phyloP scores from a whole-genome alignment of 2,797 vertebrate species.

The Staurois parvus region DNA sequence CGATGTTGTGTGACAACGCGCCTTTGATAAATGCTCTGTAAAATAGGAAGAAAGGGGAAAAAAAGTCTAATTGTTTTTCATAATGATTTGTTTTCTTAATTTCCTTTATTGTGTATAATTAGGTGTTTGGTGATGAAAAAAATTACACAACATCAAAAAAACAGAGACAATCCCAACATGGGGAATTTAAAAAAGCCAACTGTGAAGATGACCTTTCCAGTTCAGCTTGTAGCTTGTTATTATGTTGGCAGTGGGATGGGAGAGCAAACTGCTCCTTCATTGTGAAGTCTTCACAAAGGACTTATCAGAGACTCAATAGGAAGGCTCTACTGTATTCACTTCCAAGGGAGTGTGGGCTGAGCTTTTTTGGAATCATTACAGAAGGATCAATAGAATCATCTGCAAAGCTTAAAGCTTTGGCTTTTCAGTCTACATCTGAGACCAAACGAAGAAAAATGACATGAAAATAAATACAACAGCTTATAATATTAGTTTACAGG shows the following conservation, averaged over 20 bases:
- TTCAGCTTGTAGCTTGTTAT: constrained; percentile 23
- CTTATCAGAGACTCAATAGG: constrained; percentile 29
- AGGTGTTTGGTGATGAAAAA: constrained; percentile 36
- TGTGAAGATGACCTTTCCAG: constrained; percentile 43
- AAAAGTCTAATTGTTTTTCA: constrained; percentile 47
- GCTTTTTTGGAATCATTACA: constrained; percentile 23
- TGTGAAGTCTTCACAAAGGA: constrained; percentile 40
- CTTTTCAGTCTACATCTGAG: not conserved
- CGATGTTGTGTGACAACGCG: constrained; percentile 38
- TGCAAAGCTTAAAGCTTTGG: not conserved
- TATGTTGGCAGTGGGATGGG: constrained; percentile 8
- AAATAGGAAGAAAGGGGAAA: not conserved
- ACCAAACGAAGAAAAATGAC: not conserved
- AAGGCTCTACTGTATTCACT: constrained; percentile 17
- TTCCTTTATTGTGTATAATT: constrained; percentile 49
- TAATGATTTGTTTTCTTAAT: constrained; percentile 52
- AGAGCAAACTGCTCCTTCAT: constrained; percentile 18
- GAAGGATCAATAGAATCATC: constrained; percentile 21
- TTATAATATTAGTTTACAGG: not conserved
- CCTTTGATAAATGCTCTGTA: constrained; percentile 49
- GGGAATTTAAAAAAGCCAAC: constrained; percentile 11
- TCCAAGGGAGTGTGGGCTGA: not conserved
- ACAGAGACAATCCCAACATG: not conserved
- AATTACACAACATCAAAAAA: constrained; percentile 32
- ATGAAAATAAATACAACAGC: not conserved